A percentile compares a stretch with the other conserved stretches of the same genome.
phyloP scores from a whole-genome alignment of 1,140 invertebrate species.

The Drosophila ficusphila region DNA sequence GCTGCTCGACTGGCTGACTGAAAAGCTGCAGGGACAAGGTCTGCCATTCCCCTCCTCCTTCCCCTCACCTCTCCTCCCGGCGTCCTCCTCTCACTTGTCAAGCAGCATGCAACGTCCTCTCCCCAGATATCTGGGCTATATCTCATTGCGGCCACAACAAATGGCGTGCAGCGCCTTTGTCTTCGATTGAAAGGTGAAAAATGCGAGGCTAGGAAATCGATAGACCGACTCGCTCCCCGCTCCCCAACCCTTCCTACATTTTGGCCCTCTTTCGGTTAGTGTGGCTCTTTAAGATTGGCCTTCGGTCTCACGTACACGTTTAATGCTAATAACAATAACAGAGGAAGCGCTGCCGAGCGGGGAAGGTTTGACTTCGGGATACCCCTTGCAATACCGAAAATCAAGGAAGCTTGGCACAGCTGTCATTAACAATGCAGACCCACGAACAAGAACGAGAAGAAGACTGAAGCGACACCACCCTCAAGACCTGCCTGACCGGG shows the following conservation, averaged over 20 bases:
- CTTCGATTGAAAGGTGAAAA: slow-evolving; percentile 59
- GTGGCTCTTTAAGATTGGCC: slow-evolving; percentile 46
- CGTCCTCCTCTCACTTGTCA: not conserved
- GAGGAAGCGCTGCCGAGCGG: slow-evolving; percentile 2
- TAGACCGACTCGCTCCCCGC: slow-evolving; percentile 41
- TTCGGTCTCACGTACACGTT: slow-evolving; percentile 50
- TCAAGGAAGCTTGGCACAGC: too few relatives aligned
- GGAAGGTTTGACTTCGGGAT: not conserved
- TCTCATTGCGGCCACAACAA: slow-evolving; percentile 44
- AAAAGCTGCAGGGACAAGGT: slow-evolving; percentile 31
- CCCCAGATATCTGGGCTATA: slow-evolving; percentile 2
- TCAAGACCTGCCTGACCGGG: too few relatives aligned
- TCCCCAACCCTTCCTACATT: not conserved
- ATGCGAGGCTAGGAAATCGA: slow-evolving; percentile 56
- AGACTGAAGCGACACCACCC: too few relatives aligned
- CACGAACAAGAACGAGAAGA: too few relatives aligned
- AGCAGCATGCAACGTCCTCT: slow-evolving; percentile 47
- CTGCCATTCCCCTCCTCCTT: slow-evolving; percentile 9
- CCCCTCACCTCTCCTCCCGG: not conserved
- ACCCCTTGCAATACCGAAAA: not conserved
- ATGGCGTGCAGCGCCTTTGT: slow-evolving; percentile 64
- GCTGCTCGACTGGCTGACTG: slow-evolving; percentile 49
- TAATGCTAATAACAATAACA: slow-evolving; percentile 72
- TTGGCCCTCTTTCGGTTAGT: slow-evolving; percentile 13
- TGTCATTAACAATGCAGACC: too few relatives aligned